Conservation (phyloP, 2,113 vertebrate species). For the Cyanoderma ruficeps region DNA sequence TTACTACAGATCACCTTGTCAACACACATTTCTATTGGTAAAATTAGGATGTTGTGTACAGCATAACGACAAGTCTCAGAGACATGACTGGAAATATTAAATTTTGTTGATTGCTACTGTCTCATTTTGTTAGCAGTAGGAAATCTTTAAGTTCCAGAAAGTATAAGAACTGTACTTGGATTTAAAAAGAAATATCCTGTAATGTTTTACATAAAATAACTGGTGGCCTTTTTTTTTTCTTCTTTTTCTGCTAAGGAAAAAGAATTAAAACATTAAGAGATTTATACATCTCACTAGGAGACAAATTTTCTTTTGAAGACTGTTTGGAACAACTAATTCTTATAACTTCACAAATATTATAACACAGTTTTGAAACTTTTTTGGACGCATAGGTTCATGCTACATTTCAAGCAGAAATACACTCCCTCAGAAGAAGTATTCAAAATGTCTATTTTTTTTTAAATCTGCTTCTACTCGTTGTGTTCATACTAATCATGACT, state of each 20-base stretch:
- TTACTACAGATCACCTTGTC: neutral
- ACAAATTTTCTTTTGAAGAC: constrained; percentile 9
- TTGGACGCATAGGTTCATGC: neutral
- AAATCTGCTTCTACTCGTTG: neutral
- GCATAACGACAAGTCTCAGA: neutral
- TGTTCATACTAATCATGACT: neutral
- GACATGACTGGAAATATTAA: neutral
- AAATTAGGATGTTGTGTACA: neutral
- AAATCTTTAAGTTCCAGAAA: neutral
- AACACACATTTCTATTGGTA: neutral
- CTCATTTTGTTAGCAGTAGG: neutral
- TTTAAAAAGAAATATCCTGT: neutral
- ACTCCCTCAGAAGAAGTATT: neutral
- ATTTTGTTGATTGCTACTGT: neutral
- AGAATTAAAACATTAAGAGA: neutral
- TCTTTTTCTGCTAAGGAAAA: neutral
- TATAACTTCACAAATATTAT: neutral
- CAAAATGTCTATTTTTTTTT: neutral
- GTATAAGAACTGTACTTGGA: neutral
- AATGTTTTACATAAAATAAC: neutral
- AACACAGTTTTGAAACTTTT: neutral
- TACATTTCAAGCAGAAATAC: neutral
- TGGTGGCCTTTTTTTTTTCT: neutral
- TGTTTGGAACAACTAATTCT: neutral
- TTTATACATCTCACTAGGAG: neutral